Conservation (phyloP, 2,113 vertebrate genomes). For the Solenodon paradoxus region DNA sequence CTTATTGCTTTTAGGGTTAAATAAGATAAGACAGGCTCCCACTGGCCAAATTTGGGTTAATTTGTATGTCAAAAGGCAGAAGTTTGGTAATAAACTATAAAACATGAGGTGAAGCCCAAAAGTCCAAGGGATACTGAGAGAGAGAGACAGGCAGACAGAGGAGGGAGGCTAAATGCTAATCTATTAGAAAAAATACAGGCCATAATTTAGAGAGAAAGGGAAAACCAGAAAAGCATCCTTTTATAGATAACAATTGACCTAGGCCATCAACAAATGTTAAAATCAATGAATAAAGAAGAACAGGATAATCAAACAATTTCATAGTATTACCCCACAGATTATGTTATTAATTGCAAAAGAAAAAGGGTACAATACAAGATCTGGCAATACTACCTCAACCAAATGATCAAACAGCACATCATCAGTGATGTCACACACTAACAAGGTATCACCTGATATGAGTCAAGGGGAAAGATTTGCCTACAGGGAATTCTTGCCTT, state of each 20-base stretch:
- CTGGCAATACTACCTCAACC: not conserved
- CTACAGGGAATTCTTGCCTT: not conserved
- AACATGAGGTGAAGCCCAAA: not conserved
- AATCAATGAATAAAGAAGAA: not conserved
- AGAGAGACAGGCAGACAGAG: accelerated
- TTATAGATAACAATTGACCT: not conserved
- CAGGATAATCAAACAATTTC: not conserved
- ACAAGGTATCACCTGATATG: not conserved
- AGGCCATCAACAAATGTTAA: constrained; percentile 10
- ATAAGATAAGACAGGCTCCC: not conserved
- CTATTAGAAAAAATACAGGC: not conserved
- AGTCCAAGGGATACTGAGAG: not conserved
- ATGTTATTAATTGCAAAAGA: not conserved
- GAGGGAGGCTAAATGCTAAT: not conserved
- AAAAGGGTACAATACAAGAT: not conserved
- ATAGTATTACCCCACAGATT: not conserved
- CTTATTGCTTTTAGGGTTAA: not conserved
- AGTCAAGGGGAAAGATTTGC: not conserved
- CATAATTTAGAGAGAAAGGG: not conserved
- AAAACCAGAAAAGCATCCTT: not conserved
- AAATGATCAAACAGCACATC: not conserved
- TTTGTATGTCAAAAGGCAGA: not conserved
- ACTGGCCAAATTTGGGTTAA: not conserved
- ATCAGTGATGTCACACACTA: not conserved
- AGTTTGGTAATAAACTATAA: not conserved